These are phyloP conservation scores for Diprion similis DNA, from an alignment of 1,140 invertebrate genomes.

Conservation along the genomic window DNA sequence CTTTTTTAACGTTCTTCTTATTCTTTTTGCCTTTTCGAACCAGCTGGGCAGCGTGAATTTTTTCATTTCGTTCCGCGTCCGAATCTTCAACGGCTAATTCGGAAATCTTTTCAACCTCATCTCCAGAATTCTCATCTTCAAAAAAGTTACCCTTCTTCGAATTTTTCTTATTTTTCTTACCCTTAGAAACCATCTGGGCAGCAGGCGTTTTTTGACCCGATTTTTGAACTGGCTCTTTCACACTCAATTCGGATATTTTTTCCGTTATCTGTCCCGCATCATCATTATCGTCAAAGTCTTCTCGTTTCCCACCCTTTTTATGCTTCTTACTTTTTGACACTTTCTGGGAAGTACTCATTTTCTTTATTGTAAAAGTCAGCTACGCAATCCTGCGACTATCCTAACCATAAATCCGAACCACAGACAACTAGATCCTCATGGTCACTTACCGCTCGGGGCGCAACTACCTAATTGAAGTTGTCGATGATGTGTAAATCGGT, in stretches of 20 bases:
- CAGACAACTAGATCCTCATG: too few species aligned
- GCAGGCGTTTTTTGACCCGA: constrained; percentile 15
- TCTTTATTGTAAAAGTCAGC: neutral
- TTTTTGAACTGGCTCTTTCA: constrained; percentile 16
- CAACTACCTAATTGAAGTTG: too few species aligned
- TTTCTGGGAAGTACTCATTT: neutral
- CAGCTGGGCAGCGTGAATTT: neutral
- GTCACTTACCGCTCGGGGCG: too few species aligned
- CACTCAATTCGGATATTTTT: constrained; percentile 47
- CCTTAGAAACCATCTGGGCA: constrained; percentile 36
- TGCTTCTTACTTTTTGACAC: constrained; percentile 28
- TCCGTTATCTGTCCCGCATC: constrained; percentile 56
- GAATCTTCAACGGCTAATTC: neutral
- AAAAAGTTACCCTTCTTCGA: constrained; percentile 46
- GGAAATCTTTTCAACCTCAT: constrained; percentile 11
- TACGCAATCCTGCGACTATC: too few species aligned
- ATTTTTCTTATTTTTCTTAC: constrained; percentile 43
- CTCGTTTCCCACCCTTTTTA: constrained; percentile 27
- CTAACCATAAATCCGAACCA: too few species aligned
- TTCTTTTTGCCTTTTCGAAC: neutral
- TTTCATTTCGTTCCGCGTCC: neutral
- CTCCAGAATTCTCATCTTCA: constrained; percentile 34
- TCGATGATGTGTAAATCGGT: too few species aligned
- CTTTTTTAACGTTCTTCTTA: neutral
- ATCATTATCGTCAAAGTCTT: constrained; percentile 59